These are phyloP conservation scores for Upupa epops DNA, from an alignment of 2,113 vertebrate species.

Conservation along the genomic window DNA sequence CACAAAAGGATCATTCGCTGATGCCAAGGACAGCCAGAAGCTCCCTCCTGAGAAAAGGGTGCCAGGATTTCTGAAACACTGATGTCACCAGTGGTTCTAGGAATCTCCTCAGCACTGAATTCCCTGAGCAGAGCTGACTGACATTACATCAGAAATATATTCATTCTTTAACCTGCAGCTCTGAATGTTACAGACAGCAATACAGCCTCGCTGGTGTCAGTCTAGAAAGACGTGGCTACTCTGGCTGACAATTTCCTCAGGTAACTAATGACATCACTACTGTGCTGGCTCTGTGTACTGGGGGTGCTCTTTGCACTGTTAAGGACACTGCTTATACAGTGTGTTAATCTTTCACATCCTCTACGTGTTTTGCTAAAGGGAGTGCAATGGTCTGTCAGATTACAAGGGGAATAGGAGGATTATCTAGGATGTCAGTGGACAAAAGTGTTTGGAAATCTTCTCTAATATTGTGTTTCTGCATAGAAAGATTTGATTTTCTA, in stretches of 20 bases:
- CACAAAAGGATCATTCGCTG: neutral
- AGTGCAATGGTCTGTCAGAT: neutral
- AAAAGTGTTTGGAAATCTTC: neutral
- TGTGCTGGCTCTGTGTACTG: neutral
- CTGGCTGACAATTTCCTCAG: neutral
- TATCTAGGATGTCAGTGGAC: neutral
- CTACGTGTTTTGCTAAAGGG: neutral
- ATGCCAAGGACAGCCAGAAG: neutral
- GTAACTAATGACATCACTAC: neutral
- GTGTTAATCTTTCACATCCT: neutral
- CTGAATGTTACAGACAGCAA: neutral
- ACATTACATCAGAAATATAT: neutral
- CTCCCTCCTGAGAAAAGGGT: constrained; percentile 9
- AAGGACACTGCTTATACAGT: neutral
- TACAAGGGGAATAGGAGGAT: neutral
- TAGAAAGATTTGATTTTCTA: neutral
- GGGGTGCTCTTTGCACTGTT: neutral
- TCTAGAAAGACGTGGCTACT: rapidly evolving
- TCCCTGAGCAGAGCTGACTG: neutral
- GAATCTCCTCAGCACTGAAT: neutral
- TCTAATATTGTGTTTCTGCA: neutral
- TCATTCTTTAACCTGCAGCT: neutral
- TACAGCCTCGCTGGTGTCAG: neutral
- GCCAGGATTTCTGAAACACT: constrained; percentile 5
- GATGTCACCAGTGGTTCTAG: neutral